Evolutionary conservation across 2,113 vertebrate genomes (phyloP).

Genomic region (Galemys pyrenaicus): DNA sequence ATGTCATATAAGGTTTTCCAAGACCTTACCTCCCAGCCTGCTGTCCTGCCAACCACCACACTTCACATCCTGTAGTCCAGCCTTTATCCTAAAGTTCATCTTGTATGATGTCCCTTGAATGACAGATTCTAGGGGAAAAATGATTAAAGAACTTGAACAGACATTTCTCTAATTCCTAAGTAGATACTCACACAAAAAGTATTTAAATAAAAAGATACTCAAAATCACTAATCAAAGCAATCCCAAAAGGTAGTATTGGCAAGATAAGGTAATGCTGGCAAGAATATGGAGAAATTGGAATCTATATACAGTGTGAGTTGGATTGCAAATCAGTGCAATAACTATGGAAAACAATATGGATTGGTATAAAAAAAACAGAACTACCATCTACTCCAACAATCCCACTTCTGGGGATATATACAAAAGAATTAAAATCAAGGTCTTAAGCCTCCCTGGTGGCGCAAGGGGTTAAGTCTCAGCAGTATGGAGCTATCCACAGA

Average conservation of each 20-base stretch:
- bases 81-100: too few species aligned
- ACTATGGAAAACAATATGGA: background rate
- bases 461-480: too few species aligned
- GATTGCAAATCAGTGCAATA: background rate
- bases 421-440: background rate
- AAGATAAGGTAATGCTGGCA: background rate
- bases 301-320: background rate
- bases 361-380: background rate
- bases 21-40: too few species aligned
- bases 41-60: too few species aligned
- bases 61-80: too few species aligned
- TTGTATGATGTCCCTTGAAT: too few species aligned
- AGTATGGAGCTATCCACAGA: too few species aligned
- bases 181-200: too few species aligned
- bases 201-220: too few species aligned
- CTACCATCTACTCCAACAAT: background rate
- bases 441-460: too few species aligned
- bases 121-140: background rate
- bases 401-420: background rate
- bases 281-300: background rate
- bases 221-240: too few species aligned
- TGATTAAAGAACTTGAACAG: background rate
- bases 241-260: background rate
- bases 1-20: too few species aligned
- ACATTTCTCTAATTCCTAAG: background rate